Percentiles rank a stretch among this genome's conserved stretches.
These are phyloP conservation scores for Eupithecia vulgata DNA, from an alignment of 2,888 invertebrate species.

Conservation along the genomic window DNA sequence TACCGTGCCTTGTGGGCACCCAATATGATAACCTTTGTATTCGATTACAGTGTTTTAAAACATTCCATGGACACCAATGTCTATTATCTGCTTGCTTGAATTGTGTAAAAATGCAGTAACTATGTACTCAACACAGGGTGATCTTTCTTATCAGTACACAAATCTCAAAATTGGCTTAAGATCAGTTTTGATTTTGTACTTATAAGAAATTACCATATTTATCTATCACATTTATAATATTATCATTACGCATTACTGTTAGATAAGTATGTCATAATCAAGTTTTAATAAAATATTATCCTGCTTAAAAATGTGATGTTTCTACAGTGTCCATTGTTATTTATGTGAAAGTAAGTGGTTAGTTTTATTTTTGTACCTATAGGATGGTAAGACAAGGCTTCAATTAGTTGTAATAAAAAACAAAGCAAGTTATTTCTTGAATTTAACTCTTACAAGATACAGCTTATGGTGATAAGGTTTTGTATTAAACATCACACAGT, in stretches of 20 bases:
- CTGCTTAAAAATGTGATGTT: constrained; percentile 51
- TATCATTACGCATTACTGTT: neutral
- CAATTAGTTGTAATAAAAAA: constrained; percentile 2
- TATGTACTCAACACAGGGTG: neutral
- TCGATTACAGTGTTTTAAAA: constrained; percentile 24
- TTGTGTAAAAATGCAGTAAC: neutral
- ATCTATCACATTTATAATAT: neutral
- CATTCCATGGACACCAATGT: constrained; percentile 55
- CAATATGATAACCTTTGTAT: neutral
- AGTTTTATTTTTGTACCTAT: constrained; percentile 55
- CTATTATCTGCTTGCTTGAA: neutral
- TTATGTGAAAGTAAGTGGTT: constrained; percentile 40
- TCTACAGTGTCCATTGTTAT: constrained; percentile 47
- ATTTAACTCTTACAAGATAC: neutral
- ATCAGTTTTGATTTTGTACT: neutral
- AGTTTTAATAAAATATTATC: constrained; percentile 22
- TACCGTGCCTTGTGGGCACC: neutral
- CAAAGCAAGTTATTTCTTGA: neutral
- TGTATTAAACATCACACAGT: neutral
- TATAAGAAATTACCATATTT: neutral
- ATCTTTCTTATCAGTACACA: neutral
- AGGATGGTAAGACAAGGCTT: constrained; percentile 41
- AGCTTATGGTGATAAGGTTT: neutral
- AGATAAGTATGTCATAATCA: neutral
- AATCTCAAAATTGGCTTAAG: neutral